Conservation (phyloP, 2,888 invertebrate genomes). For the Camponotus fellah region DNA sequence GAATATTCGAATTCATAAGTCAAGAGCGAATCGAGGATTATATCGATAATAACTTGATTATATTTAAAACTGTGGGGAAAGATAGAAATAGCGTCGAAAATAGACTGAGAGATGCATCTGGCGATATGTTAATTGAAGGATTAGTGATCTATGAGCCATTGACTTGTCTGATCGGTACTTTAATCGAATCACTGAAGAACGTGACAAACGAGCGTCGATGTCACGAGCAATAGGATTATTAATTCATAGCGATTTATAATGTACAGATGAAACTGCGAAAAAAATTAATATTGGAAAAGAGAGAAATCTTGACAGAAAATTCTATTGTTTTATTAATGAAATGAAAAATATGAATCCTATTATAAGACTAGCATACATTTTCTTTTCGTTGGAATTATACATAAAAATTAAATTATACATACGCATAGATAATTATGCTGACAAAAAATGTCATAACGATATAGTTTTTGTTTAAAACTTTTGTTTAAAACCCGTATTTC, state of each 20-base stretch:
- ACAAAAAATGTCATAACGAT: neutral
- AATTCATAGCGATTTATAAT: constrained; percentile 36
- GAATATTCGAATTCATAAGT: neutral
- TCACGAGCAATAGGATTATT: constrained; percentile 9
- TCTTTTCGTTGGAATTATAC: neutral
- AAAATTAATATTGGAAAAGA: neutral
- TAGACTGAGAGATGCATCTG: neutral
- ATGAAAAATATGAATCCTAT: neutral
- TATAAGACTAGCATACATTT: too few relatives aligned
- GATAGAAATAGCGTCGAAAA: neutral
- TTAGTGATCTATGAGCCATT: constrained; percentile 48
- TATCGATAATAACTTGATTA: neutral
- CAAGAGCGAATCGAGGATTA: neutral
- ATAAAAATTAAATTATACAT: neutral
- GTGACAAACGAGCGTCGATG: constrained; percentile 42
- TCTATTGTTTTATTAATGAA: neutral
- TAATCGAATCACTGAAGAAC: constrained; percentile 23
- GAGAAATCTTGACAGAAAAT: neutral
- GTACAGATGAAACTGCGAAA: constrained; percentile 11
- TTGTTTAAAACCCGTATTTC: neutral
- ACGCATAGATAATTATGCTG: neutral
- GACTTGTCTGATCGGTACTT: constrained; percentile 38
- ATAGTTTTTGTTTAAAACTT: neutral
- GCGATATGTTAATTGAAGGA: constrained; percentile 42
- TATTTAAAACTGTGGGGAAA: constrained; percentile 8